Evolutionary conservation across 2,113 vertebrate genomes (phyloP).

Genomic region (Anas platyrhynchos): DNA sequence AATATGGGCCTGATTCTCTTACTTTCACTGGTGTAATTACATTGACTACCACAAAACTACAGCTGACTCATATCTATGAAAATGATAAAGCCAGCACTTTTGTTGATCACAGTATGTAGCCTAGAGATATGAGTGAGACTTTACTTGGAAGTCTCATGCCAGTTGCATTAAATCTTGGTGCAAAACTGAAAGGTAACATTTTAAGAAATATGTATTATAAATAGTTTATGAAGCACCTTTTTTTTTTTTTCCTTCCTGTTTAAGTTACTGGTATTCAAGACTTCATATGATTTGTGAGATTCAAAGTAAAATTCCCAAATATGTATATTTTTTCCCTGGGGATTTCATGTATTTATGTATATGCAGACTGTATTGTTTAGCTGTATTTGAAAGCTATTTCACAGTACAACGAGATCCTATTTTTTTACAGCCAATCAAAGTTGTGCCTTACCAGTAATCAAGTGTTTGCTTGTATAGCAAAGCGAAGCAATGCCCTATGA

Average conservation of each 20-base stretch:
- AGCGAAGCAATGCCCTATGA: slow-evolving; percentile 44
- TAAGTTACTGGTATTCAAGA: not conserved
- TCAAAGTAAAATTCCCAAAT: not conserved
- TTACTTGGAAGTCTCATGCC: slow-evolving; percentile 21
- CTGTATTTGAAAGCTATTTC: slow-evolving; percentile 35
- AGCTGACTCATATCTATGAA: not conserved
- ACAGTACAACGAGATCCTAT: slow-evolving; percentile 26
- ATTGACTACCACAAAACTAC: not conserved
- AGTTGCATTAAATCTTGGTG: slow-evolving; percentile 36
- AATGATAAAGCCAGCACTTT: slow-evolving; percentile 1
- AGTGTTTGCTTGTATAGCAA: slow-evolving; percentile 15
- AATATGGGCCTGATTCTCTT: not conserved
- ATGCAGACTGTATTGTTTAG: not conserved
- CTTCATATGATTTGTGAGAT: not conserved
- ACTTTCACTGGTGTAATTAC: not conserved
- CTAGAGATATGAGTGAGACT: not conserved
- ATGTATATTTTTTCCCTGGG: not conserved
- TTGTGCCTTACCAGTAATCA: slow-evolving; percentile 31
- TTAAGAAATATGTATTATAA: slow-evolving; percentile 30
- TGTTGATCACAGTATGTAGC: not conserved
- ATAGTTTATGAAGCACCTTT: slow-evolving; percentile 13
- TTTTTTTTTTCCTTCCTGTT: not conserved
- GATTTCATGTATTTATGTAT: slow-evolving; percentile 5
- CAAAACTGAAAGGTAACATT: slow-evolving; percentile 45
- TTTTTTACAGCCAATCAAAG: slow-evolving; percentile 41